Evolutionary conservation across 2,888 invertebrate genomes (phyloP).

Genomic region (Rutpela maculata): DNA sequence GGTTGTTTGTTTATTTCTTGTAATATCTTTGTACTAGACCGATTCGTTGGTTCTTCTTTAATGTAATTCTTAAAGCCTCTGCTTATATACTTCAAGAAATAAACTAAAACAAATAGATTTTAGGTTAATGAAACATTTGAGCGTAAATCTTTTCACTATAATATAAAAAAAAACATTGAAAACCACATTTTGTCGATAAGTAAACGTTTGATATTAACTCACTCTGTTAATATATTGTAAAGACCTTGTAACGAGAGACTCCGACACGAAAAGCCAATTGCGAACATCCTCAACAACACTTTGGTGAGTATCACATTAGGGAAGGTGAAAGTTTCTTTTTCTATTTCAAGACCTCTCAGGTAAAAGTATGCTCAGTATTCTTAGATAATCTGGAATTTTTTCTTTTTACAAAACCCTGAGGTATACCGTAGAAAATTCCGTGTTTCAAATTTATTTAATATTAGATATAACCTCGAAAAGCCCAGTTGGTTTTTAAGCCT

Average conservation of each 20-base stretch:
- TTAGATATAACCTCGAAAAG: not conserved
- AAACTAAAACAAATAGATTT: constrained; percentile 16
- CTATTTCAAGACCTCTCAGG: constrained; percentile 28
- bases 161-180: constrained; percentile 24
- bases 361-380: constrained; percentile 32
- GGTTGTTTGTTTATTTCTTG: not conserved
- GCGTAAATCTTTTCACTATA: not conserved
- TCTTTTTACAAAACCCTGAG: not conserved
- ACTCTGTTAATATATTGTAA: constrained; percentile 75
- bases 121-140: not conserved
- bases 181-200: constrained; percentile 30
- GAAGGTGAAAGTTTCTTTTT: constrained; percentile 58
- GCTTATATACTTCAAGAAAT: not conserved
- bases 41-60: no score
- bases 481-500: no score
- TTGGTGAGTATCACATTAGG: constrained; percentile 65
- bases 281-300: constrained; percentile 54
- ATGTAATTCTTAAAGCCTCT: no score
- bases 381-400: not conserved
- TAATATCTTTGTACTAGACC: not conserved
- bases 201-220: constrained; percentile 74
- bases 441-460: not conserved
- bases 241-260: constrained; percentile 71
- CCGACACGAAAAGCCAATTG: constrained; percentile 56
- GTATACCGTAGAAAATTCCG: not conserved